Evolutionary conservation across 2,888 invertebrate genomes (phyloP).

Genomic region (Thysanoteuthis rhombus): DNA sequence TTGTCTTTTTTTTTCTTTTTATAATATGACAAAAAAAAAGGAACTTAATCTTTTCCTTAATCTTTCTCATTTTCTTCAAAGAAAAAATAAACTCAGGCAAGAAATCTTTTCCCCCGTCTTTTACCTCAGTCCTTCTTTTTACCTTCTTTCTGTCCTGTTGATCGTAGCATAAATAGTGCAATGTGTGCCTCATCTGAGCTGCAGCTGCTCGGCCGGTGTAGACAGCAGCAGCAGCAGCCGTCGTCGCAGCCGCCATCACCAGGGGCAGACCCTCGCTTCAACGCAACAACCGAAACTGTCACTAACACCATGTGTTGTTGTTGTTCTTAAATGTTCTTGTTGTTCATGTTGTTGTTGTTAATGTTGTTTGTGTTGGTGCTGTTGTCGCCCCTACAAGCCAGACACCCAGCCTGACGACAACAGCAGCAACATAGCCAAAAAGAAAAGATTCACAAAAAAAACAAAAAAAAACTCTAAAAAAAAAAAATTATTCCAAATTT

Average conservation of each 20-base stretch:
- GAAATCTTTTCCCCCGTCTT: not conserved
- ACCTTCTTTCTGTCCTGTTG: slow-evolving; percentile 12
- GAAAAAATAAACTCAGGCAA: not conserved
- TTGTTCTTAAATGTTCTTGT: not conserved
- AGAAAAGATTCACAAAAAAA: not conserved
- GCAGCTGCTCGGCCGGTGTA: not conserved
- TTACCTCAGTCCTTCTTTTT: not conserved
- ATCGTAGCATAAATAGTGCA: not conserved
- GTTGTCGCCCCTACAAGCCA: not conserved
- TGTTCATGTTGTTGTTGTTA: no score
- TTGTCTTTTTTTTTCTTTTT: not conserved
- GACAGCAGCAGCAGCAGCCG: no score
- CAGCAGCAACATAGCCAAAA: not conserved
- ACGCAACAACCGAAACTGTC: not conserved
- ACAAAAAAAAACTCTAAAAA: not conserved
- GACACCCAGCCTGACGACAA: not conserved
- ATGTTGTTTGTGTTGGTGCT: slow-evolving; percentile 12
- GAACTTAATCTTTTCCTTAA: not conserved
- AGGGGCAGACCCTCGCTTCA: not conserved
- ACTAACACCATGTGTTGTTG: slow-evolving; percentile 12
- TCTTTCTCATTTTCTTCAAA: not conserved
- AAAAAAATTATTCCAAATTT: not conserved
- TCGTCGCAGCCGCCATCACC: not conserved
- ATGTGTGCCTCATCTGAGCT: slow-evolving; percentile 12
- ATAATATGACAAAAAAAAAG: not conserved